Evolutionary conservation across 2,888 invertebrate species (phyloP).

Genomic region (Hyppa rectilinea): DNA sequence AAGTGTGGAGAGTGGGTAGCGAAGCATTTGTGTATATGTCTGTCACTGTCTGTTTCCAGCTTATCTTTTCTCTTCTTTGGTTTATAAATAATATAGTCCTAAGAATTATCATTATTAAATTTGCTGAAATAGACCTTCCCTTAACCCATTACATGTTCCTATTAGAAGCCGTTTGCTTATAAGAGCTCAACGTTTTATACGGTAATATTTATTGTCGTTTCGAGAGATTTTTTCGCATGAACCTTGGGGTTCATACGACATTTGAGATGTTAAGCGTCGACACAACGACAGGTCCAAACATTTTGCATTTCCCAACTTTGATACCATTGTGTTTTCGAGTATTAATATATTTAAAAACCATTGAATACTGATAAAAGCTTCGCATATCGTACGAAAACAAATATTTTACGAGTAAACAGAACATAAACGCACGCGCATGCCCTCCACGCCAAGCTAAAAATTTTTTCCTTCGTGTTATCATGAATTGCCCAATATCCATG

Average conservation of each 20-base stretch:
- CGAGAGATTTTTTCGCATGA: too few relatives aligned
- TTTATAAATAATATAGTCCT: background rate
- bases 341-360: background rate
- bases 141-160: too few relatives aligned
- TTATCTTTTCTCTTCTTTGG: background rate
- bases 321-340: background rate
- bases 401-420: background rate
- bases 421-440: too few relatives aligned
- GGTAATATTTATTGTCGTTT: too few relatives aligned
- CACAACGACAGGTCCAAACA: background rate
- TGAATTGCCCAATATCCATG: too few relatives aligned
- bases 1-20: conserved; percentile 35
- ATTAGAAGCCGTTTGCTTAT: too few relatives aligned
- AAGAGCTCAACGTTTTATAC: too few relatives aligned
- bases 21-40: background rate
- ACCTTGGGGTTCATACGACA: too few relatives aligned
- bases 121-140: background rate
- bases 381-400: background rate
- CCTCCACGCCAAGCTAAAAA: too few relatives aligned
- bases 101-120: background rate
- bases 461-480: too few relatives aligned
- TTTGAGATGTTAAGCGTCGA: too few relatives aligned
- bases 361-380: background rate
- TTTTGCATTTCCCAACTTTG: background rate
- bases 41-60: background rate